A percentile compares a stretch with the other conserved stretches of the same genome.
These are phyloP conservation scores for Gymnothorax javanicus DNA, from an alignment of 2,797 vertebrate species.

Conservation along the genomic window DNA sequence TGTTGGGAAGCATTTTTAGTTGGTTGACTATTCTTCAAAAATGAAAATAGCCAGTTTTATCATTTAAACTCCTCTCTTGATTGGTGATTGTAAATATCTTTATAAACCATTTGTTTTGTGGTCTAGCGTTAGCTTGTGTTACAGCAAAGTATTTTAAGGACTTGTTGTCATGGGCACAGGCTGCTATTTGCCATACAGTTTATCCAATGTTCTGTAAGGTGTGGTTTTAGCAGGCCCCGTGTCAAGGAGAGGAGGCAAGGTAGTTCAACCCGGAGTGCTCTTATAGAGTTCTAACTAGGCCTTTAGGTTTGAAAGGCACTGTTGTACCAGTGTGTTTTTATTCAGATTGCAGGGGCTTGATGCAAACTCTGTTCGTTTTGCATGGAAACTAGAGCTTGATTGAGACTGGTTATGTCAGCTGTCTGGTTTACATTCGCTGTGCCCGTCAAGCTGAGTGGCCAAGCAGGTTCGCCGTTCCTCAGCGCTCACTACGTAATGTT, in stretches of 20 bases:
- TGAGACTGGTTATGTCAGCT: slow-evolving; percentile 10
- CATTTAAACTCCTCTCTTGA: no score
- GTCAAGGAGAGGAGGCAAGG: background rate
- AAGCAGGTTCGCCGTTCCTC: slow-evolving; percentile 18
- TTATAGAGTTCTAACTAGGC: background rate
- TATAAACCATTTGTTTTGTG: background rate
- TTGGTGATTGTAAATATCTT: background rate
- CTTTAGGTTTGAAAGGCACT: background rate
- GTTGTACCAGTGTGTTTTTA: slow-evolving; percentile 17
- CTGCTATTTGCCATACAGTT: slow-evolving; percentile 67
- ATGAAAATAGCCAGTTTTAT: no score
- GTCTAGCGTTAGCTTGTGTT: slow-evolving; percentile 31
- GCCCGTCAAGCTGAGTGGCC: background rate
- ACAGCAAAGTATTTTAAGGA: slow-evolving; percentile 42
- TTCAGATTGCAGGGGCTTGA: background rate
- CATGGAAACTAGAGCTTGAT: background rate
- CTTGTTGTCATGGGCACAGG: slow-evolving; percentile 61
- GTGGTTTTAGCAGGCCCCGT: slow-evolving; percentile 3
- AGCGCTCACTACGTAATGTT: slow-evolving; percentile 54
- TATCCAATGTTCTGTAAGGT: slow-evolving; percentile 46
- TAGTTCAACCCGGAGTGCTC: background rate
- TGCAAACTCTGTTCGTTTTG: background rate
- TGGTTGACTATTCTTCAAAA: no score
- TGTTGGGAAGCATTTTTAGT: no score
- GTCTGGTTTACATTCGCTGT: slow-evolving; percentile 7